phyloP scores from a whole-genome alignment of 2,888 invertebrate species.

The Drosophila glabriapex region DNA sequence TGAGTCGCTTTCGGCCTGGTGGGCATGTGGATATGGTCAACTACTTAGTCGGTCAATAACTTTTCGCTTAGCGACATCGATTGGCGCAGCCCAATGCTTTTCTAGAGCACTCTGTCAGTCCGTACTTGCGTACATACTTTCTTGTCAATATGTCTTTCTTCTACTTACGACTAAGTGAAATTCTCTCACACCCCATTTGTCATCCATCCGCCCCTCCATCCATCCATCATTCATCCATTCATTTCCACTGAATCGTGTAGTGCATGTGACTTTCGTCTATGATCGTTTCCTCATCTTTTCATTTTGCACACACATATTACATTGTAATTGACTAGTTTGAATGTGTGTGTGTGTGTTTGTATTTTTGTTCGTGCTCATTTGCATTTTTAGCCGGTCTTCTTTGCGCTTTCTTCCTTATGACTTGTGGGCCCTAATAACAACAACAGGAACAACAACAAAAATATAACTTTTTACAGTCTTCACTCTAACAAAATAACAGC shows the following conservation, averaged over 20 bases:
- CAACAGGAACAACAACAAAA: conserved; percentile 9
- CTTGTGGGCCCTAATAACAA: conserved; percentile 11
- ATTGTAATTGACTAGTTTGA: conserved; percentile 35
- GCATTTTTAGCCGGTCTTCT: conserved; percentile 70
- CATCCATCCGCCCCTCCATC: conserved; percentile 29
- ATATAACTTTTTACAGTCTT: conserved; percentile 19
- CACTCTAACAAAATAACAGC: background rate
- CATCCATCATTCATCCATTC: conserved; percentile 19
- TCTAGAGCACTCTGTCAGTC: conserved; percentile 39
- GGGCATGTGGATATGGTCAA: conserved; percentile 23
- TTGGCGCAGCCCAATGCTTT: conserved; percentile 50
- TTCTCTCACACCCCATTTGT: conserved; percentile 37
- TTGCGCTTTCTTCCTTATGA: conserved; percentile 72
- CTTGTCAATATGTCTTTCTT: conserved; percentile 6
- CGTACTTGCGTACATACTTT: conserved; percentile 11
- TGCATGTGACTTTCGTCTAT: conserved; percentile 50
- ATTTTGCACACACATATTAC: conserved; percentile 24
- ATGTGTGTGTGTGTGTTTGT: conserved; percentile 6
- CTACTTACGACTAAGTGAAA: conserved; percentile 12
- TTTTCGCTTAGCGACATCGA: conserved; percentile 50
- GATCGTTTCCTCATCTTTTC: conserved; percentile 30
- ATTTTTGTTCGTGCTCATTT: conserved; percentile 68
- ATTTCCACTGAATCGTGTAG: conserved; percentile 49
- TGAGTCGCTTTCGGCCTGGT: conserved; percentile 25
- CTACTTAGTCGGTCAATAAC: conserved; percentile 77